Evolutionary conservation across 2,888 invertebrate genomes (phyloP), one percentile per base, ranked within the genome.

Genomic region (Xanthorhoe designata): DNA sequence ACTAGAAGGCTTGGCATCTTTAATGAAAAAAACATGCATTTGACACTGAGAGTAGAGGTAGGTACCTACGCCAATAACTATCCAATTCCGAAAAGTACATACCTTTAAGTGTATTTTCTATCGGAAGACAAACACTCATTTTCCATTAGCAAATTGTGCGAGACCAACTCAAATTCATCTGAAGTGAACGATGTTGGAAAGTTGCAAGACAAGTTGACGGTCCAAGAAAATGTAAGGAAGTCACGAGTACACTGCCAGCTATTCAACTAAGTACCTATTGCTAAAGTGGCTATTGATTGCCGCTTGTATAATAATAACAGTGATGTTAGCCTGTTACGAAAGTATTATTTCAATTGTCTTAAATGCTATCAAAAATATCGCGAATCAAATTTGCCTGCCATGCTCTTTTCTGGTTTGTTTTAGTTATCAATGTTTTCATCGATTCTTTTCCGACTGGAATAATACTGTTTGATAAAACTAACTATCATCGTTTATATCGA

Each of bases 211-310:
- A 74, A 81, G 78, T 82, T 72, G 75, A 72, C 78, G 77, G 76
- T 70, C 75, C 74, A 82, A 86, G 87, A 89, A 89, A 90, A 89
- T 86, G 72, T 80, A 75, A 86, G 89, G 91, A 89, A 92, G 90
- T 90, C 91, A 91, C 90, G 90, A 88, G 78, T 76, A 73, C 72
- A 79, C 73, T 69, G 73, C 74, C 55, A 60, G 76, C 78, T 77
- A 81, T 81, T 81, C 76, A 77, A 80, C 77, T 78, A 76, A 85
- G 78, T 80, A 80, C 74, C 78, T 79, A 85, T 62, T 66, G 62
- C 77, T 79, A 76, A 81, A 85, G 78, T 79, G 80, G 74, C 79
- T 78, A 86, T 85, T 83, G 84, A 85, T 83, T 85, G 79, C 69
- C 77, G 78, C 71, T 76, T 77, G 75, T 78, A 74, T 76, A n/a